Percentiles rank a stretch among this genome's conserved stretches.
These are phyloP conservation scores for Peucedramus taeniatus DNA, from an alignment of 2,113 vertebrate genomes.

Conservation along the genomic window DNA sequence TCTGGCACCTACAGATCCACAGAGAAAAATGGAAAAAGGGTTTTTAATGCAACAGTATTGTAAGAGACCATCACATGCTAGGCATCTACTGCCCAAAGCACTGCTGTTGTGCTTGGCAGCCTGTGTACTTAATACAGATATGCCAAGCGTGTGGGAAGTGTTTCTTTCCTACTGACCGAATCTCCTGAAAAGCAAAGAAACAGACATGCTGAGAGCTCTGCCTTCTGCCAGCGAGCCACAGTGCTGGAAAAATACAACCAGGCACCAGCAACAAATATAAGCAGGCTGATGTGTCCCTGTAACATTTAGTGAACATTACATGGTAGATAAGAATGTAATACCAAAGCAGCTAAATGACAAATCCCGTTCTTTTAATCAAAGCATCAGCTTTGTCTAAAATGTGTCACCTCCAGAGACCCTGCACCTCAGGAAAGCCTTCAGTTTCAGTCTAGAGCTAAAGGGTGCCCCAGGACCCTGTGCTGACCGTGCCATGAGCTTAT, in stretches of 20 bases:
- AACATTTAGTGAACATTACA: background rate
- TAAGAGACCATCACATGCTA: background rate
- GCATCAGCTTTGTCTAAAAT: background rate
- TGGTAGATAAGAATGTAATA: background rate
- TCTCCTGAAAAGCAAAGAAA: background rate
- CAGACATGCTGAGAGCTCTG: background rate
- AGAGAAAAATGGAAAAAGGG: background rate
- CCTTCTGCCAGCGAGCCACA: background rate
- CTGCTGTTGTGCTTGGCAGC: background rate
- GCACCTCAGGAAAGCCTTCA: background rate
- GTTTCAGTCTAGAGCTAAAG: background rate
- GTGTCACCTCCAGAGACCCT: background rate
- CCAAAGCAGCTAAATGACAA: background rate
- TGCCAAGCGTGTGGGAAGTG: background rate
- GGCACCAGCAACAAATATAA: background rate
- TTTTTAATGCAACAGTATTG: background rate
- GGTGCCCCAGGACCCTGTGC: background rate
- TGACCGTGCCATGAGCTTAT: conserved; percentile 99
- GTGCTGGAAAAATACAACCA: conserved; percentile 15
- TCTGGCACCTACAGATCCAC: background rate
- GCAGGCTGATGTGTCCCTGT: background rate
- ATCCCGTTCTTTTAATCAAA: background rate
- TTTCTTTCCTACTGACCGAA: background rate
- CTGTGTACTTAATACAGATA: background rate
- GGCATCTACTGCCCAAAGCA: background rate